Evolutionary conservation across 2,888 invertebrate genomes (phyloP), one percentile per base, ranked within the genome.

Genomic region (Phania funesta): DNA sequence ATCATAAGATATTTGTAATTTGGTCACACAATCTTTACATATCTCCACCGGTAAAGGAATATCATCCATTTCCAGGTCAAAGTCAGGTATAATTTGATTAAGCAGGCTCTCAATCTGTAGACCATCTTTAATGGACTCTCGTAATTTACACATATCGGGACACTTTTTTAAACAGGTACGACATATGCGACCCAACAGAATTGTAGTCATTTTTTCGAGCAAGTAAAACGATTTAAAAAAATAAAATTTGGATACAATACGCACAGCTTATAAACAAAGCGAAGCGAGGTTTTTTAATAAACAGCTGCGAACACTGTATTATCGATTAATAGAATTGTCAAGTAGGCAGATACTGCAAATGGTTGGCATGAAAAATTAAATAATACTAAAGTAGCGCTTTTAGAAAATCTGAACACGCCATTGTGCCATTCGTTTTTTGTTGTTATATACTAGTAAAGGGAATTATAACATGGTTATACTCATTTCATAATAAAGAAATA

Each of bases 141-240:
- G 26, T 38, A 82, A 58, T 46, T 82, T 82, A 32, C 67, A 74
- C 82, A 82, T 82, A 24, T 52, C 41, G 2, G 32, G 8, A 32
- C 78, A 75, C n/a, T 71, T 75, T 54, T 54, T 41, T 38, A 82
- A 75, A 64, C 82, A 82, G 52, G 82, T 82, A 41, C 82, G 82
- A 54, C 82, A 82, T 26, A 82, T 82, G 13, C 82, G 82, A 13
- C 82, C 82, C 58, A 82, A 46, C 11, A 82, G 22, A 26, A 82
- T 24, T 78, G 77, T 18, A 26, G 74, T 52, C 78, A 78, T 82
- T 67, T 44, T 44, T 29, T 46, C 6, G 2, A 18, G 13, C 44
- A 11, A 62, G 8, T 54, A n/a, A 26, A 26, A 29, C 41, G 18
- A n/a, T 44, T 48, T n/a, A 35, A 26, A 24, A 4, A 22, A 52